These are phyloP conservation scores for Thymelicus lineola DNA, from an alignment of 2,888 invertebrate genomes.

Conservation along the genomic window DNA sequence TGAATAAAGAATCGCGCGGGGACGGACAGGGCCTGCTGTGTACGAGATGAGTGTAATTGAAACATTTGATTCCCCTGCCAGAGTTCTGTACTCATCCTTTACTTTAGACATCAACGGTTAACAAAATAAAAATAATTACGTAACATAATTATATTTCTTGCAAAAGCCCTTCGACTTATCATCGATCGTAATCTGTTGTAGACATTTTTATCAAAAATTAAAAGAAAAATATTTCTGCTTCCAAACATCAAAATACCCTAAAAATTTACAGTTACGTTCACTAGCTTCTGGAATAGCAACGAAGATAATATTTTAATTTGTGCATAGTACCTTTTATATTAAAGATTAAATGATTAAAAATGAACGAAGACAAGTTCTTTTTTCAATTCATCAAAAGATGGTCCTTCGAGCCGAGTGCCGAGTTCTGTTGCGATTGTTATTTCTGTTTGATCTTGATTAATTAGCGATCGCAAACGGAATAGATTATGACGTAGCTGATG, in stretches of 20 bases:
- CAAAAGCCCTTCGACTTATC: too few species aligned
- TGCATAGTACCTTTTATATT: too few species aligned
- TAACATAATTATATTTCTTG: too few species aligned
- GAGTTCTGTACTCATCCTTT: too few species aligned
- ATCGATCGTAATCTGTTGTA: too few species aligned
- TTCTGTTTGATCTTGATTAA: conserved; percentile 78
- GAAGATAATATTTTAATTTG: too few species aligned
- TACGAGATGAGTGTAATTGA: conserved; percentile 47
- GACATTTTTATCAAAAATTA: too few species aligned
- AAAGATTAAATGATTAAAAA: conserved; percentile 15
- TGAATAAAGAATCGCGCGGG: conserved; percentile 65
- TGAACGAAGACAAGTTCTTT: conserved; percentile 44
- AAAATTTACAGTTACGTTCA: too few species aligned
- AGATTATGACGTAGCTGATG: conserved; percentile 65
- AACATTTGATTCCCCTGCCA: conserved; percentile 34
- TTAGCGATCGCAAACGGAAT: conserved; percentile 78
- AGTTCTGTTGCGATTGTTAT: conserved; percentile 63
- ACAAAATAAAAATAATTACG: too few species aligned
- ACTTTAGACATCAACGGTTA: too few species aligned
- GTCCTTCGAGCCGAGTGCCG: conserved; percentile 50
- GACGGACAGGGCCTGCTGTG: conserved; percentile 39
- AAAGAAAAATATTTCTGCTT: too few species aligned
- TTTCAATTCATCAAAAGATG: conserved; percentile 47
- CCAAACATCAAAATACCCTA: too few species aligned
- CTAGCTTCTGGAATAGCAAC: neutral